Evolutionary conservation across 2,113 vertebrate genomes (phyloP).

Genomic region (Caretta caretta): DNA sequence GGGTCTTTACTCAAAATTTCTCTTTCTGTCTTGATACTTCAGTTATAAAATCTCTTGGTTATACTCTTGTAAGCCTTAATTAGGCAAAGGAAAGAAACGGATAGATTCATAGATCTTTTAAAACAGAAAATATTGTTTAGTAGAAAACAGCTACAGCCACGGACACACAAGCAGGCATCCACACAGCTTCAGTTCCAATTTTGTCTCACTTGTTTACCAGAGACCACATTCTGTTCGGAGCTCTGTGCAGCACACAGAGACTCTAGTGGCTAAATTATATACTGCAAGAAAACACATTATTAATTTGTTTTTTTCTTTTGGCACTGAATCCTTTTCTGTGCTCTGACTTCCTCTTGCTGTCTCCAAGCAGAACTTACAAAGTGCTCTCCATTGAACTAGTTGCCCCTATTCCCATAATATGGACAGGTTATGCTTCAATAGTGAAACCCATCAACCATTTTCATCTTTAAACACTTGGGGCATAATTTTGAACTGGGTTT

Average conservation of each 20-base stretch:
- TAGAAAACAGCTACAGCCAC: background rate
- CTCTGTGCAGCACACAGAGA: background rate
- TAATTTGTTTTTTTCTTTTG: accelerated
- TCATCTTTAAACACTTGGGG: background rate
- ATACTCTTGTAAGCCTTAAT: background rate
- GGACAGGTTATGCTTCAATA: background rate
- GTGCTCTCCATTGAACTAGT: background rate
- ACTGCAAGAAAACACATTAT: accelerated
- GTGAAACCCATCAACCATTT: background rate
- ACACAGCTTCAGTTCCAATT: background rate
- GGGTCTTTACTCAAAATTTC: background rate
- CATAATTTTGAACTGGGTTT: background rate
- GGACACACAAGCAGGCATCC: background rate
- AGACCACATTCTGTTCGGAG: accelerated
- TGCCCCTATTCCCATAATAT: background rate
- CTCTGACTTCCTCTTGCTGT: background rate
- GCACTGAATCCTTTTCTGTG: background rate
- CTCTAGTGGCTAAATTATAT: background rate
- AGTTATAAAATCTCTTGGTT: background rate
- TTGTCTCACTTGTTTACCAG: accelerated
- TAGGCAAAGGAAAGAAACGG: background rate
- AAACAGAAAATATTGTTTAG: accelerated
- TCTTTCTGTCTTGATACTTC: background rate
- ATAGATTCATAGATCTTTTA: background rate
- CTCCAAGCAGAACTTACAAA: background rate